Evolutionary conservation across 2,888 invertebrate species (phyloP), one percentile per base, ranked within the genome.

Genomic region (Eristalis arbustorum): DNA sequence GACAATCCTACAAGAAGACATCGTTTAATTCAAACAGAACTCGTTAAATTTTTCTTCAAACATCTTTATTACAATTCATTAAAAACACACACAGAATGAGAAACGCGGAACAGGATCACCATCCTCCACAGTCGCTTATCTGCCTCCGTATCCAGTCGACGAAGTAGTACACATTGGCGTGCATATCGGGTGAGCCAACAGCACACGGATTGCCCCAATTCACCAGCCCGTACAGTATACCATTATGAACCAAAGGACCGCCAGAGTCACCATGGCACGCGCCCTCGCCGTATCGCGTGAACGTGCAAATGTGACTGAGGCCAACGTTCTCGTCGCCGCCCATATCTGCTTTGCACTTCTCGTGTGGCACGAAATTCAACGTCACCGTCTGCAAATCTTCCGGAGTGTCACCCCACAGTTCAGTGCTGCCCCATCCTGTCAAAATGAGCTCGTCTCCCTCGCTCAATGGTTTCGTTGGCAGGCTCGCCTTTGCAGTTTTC

Each of bases 381-480:
- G 94, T 93, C 72, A 95, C 90, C 78, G 93, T 93, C 93, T 95
- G 95, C 80, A 95, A 91, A 71, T 94, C 93, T 76, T 94, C 93
- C 3, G 95, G 95, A 0, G 93, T 91, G 0, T 93, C 93, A 0
- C 95, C 95, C 10, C 94, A 94, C 72, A 91, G 71, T 0, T 90
- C 89, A 0, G 91, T 93, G 3, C 94, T 93, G 0, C 95, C 95
- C 95, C 95, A 95, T 5, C 95, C 95, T 2, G 95, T 95, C 0
- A 95, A 90, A 6, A 94, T 90, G 11, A 95, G 88, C 0, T 93
- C 91, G 61, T 95, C 95, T 0, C 93, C 93, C 8, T 93, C 93
- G 49, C 87, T 84, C 28, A 92, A 63, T 0, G 91, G 89, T 64
- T 89, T 89, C 28, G 90, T 88, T 6, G 89, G 89, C 66, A 95